Evolutionary conservation across 1,140 invertebrate species (phyloP), one percentile per base, ranked within the genome.

Genomic region (Magallana ariakensis): DNA sequence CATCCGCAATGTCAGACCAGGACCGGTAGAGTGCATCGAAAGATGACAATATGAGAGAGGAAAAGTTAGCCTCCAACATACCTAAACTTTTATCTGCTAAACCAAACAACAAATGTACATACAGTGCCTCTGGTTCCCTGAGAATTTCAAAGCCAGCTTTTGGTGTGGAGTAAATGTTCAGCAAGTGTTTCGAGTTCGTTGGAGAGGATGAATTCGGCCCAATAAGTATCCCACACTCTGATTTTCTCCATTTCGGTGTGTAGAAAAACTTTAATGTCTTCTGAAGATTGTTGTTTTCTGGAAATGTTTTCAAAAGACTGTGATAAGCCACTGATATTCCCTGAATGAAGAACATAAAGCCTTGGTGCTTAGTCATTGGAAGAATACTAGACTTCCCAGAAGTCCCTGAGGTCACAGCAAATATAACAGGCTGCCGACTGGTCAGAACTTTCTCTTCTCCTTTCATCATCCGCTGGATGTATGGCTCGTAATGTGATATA

Each of bases 341-440:
- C 33, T 94, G 90, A 0, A 92, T 83, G 80, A 94, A 93, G 86
- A 94, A 94, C 1, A 90, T 15, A n/a, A 82, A 58, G 57, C 89
- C 89, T 82, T 94, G 93, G 75, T 90, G 90, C 26, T 85, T 87
- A 0, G 92, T 84, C 91, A 93, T 93, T 22, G 94, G 94, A 19
- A 94, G 81, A 13, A 93, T 89, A 57, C 92, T 92, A 58, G 91
- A 92, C 26, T 90, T 92, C 1, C 94, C 94, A 3, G 94, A 94
- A 2, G 94, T 94, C 46, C 94, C 94, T 66, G 94, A 94, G 4
- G 94, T 94, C 4, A 94, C 93, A 81, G 93, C 92, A 90, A 94
- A 93, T 56, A 92, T 90, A 13, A 90, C 85, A 13, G 93, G 93
- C 54, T 90, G 87, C 9, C 90, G 82, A 10, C 88, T 60, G 5